Evolutionary conservation across 2,113 vertebrate species (phyloP).

Genomic region (Zonotrichia leucophrys): DNA sequence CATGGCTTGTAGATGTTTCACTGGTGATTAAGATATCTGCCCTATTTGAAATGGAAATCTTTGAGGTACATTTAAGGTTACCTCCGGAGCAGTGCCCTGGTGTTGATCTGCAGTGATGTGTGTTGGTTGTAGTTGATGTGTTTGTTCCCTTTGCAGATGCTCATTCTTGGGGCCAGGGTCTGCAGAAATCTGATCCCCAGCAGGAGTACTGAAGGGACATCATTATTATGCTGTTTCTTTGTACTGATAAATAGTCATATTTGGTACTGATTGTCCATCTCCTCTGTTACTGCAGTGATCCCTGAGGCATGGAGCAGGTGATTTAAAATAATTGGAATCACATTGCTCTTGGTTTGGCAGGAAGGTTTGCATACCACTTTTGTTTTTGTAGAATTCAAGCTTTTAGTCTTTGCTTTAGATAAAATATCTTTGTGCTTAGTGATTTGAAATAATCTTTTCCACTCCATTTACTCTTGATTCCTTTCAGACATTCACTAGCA

Average conservation of each 20-base stretch:
- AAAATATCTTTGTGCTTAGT: neutral
- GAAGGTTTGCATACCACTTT: neutral
- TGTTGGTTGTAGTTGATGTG: accelerated
- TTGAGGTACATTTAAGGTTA: neutral
- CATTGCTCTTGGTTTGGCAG: neutral
- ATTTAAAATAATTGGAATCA: neutral
- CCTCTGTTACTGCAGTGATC: neutral
- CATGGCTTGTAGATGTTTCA: neutral
- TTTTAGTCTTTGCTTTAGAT: neutral
- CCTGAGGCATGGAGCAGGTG: neutral
- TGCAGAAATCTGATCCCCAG: neutral
- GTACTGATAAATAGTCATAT: neutral
- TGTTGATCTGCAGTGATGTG: accelerated
- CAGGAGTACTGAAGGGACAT: neutral
- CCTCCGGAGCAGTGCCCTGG: neutral
- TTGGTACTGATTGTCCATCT: neutral
- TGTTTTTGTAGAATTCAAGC: neutral
- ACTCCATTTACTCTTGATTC: neutral
- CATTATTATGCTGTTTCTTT: neutral
- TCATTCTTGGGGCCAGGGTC: neutral
- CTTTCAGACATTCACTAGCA: neutral
- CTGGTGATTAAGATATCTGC: neutral
- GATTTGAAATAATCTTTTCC: neutral
- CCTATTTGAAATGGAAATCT: neutral
- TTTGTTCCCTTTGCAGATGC: neutral